These are phyloP conservation scores for Ceramica pisi DNA, from an alignment of 2,888 invertebrate genomes.

Conservation along the genomic window DNA sequence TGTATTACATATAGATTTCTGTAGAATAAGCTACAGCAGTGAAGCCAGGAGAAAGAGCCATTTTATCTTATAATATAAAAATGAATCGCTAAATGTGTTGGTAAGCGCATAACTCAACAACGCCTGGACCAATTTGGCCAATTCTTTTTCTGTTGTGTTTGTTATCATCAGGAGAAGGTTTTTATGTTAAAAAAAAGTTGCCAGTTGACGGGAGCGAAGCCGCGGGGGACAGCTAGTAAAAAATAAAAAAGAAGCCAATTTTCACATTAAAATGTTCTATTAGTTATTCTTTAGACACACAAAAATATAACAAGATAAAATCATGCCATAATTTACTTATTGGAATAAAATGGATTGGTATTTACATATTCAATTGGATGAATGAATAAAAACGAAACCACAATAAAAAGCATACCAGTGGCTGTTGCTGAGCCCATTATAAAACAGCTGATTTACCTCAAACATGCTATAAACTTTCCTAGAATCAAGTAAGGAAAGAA, in stretches of 20 bases:
- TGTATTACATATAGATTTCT: too few species aligned
- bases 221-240: too few species aligned
- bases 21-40: too few species aligned
- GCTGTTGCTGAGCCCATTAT: conserved; percentile 1
- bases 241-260: background rate
- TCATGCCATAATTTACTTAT: background rate
- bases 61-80: too few species aligned
- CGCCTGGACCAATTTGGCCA: too few species aligned
- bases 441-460: background rate
- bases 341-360: background rate
- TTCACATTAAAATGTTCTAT: background rate
- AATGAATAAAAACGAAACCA: background rate
- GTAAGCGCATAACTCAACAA: too few species aligned
- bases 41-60: too few species aligned
- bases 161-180: too few species aligned
- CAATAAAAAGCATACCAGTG: background rate
- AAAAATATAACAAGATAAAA: background rate
- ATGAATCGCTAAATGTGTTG: too few species aligned
- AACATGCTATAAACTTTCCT: conserved; percentile 1
- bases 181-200: too few species aligned
- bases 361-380: background rate
- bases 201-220: too few species aligned
- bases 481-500: conserved; percentile 17
- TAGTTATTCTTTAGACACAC: background rate
- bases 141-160: too few species aligned